Evolutionary conservation across 2,797 vertebrate genomes (phyloP).

Genomic region (Sebastes kiyomatsui): DNA sequence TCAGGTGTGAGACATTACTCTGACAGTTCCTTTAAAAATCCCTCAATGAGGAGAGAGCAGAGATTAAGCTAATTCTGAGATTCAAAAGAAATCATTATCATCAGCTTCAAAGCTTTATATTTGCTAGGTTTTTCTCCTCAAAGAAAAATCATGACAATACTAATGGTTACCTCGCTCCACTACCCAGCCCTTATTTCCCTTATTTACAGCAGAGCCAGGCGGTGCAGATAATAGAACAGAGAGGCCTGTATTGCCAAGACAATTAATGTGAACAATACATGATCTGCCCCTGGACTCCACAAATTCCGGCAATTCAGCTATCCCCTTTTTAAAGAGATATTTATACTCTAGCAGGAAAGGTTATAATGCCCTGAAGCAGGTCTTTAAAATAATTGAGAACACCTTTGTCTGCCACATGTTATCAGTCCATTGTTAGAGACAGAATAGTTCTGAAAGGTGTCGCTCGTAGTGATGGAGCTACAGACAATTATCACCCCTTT

Average conservation of each 20-base stretch:
- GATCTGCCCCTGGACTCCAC: not conserved
- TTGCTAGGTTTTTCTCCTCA: not conserved
- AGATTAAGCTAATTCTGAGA: not conserved
- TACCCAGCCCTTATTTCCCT: not conserved
- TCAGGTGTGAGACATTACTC: not conserved
- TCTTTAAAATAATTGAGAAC: not conserved
- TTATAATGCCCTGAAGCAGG: not conserved
- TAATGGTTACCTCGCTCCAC: not conserved
- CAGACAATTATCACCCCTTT: not conserved
- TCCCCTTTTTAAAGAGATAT: not conserved
- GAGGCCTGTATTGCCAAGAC: not conserved
- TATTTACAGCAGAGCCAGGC: not conserved
- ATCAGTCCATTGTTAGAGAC: not conserved
- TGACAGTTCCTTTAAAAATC: constrained; percentile 6
- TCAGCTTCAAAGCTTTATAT: not conserved
- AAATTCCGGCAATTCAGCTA: not conserved
- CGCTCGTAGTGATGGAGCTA: not conserved
- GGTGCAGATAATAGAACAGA: not conserved
- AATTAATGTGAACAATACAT: not conserved
- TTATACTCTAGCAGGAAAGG: not conserved
- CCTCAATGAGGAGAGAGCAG: not conserved
- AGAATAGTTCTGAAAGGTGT: not conserved
- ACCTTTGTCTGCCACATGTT: not conserved
- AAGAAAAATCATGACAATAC: not conserved
- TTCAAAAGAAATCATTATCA: not conserved